A percentile compares a stretch with the other conserved stretches of the same genome.
phyloP scores from a whole-genome alignment of 2,888 invertebrate genomes.

The Sipha maydis region DNA sequence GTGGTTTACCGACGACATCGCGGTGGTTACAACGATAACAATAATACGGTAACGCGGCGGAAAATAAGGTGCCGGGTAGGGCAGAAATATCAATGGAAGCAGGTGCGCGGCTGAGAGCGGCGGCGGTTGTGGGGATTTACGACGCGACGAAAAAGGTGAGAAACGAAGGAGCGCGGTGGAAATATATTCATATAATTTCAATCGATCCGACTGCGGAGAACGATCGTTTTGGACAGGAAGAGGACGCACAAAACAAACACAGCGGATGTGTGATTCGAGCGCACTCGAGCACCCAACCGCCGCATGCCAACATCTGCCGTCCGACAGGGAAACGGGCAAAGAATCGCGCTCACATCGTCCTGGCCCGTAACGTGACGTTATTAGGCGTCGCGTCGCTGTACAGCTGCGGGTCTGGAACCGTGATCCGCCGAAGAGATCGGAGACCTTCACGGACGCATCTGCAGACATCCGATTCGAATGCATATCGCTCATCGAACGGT shows the following conservation, averaged over 20 bases:
- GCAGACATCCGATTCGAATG: no score
- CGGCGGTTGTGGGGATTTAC: background rate
- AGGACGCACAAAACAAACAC: constrained; percentile 22
- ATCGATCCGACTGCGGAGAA: constrained; percentile 11
- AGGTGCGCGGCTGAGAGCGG: background rate
- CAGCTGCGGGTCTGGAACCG: no score
- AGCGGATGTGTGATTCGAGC: background rate
- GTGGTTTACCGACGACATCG: constrained; percentile 7
- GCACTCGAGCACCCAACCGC: no score
- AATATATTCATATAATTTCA: background rate
- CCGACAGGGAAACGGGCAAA: background rate
- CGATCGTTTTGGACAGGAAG: constrained; percentile 1
- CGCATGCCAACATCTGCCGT: background rate
- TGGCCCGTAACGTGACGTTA: background rate
- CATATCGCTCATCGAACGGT: no score
- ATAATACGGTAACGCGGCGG: background rate
- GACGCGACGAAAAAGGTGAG: constrained; percentile 2
- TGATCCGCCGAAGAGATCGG: no score
- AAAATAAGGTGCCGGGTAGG: no score
- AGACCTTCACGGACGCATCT: no score
- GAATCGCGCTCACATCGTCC: background rate
- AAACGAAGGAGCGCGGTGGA: background rate
- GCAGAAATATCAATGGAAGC: constrained; percentile 6
- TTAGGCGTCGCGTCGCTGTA: no score
- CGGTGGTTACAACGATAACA: background rate